Evolutionary conservation across 1,140 invertebrate species (phyloP), one percentile per base, ranked within the genome.

Genomic region (Drosophila lacertosa): DNA sequence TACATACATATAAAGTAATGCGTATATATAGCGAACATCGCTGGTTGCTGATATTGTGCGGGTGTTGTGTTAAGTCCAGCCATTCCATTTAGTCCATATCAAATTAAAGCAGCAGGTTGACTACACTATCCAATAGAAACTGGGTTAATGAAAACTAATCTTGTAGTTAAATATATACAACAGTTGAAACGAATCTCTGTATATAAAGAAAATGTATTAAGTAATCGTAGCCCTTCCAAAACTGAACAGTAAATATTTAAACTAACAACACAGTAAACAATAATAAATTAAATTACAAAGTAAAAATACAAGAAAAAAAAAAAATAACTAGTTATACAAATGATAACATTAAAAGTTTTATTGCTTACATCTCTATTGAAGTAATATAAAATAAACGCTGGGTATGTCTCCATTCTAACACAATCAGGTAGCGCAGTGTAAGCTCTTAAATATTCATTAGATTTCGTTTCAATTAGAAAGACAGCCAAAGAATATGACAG

Each of bases 61-160:
- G 81, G 81, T 84, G 81, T 67, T 77, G 78, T 54, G 53, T 53
- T 39, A 48, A 81, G 47, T 67, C 55, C 59, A 54, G 29, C n/a
- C n/a, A 4, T 18, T 26, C 47, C 47, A 6, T 33, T 33, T 18
- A 33, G 26, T 37, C n/a, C n/a, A 37, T 20, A 55, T 26, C 33
- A 39, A 54, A 54, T 40, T 40, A 51, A 37, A 44, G 26, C 39
- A 71, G 51, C 77, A 67, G 60, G 42, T 55, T 76, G 16, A 13
- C 6, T 7, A 81, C 73, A 81, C 73, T 77, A 5, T 1, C 0
- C 13, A 33, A 57, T 73, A 77, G 7, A 44, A 1, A 24, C 26
- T 0, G 5, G 6, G 7, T n/a, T 16, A 0, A 13, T 20, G 20
- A 10, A 29, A 9, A 13, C 16, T 20, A 20, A 20, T 51, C 3